Base-by-base conservation (phyloP, 2,113 vertebrate genomes). In the Otus sunia region DNA sequence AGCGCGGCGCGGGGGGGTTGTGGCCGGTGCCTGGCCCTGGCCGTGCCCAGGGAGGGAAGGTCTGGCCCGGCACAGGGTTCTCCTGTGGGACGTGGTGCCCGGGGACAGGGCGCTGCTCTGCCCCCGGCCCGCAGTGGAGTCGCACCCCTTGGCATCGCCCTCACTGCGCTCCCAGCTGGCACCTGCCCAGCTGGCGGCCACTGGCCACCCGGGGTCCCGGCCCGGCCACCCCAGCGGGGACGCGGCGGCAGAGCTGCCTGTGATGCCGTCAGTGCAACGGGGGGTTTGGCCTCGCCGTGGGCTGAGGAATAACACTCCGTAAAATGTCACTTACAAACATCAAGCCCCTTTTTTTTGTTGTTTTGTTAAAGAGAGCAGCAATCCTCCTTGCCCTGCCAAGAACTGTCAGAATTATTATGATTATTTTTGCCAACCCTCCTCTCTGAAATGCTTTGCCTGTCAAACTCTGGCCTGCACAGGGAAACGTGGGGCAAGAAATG, bases 401-500 rank as follows among this genome's bases (percentile, higher is more conserved):
- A 94, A 36, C 96, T 96, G 96, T 96, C 96, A 96, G 92, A 47
- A 83, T 86, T 92, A 95, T 96, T 95, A 95, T 90, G 87, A 39
- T 94, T 97, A 93, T 75, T 93, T 96, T 94, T 90, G 84, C 96
- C 96, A 96, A 93, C 92, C 92, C 96, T 94, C 74, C 88, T 85
- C 84, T 94, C 92, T 75, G 92, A 92, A 93, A 96, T 73, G 87
- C 88, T 96, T 95, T 94, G 90, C 88, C 90, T 94, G 92, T 92
- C 66, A 22, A 62, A 69, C 85, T 62, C 92, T 53, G 90, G 94
- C 67, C 66, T 63, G 84, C 15, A 3, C 74, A 82, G 87, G 72
- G 78, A 94, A 83, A 88, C 37, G 23, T 53, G 94, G 94, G 96
- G 94, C 92, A 91, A 91, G 93, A 90, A 92, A 88, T 63, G 75